Evolutionary conservation across 2,888 invertebrate genomes (phyloP), one percentile per base, ranked within the genome.

Genomic region (Scaptomyza polygonia): DNA sequence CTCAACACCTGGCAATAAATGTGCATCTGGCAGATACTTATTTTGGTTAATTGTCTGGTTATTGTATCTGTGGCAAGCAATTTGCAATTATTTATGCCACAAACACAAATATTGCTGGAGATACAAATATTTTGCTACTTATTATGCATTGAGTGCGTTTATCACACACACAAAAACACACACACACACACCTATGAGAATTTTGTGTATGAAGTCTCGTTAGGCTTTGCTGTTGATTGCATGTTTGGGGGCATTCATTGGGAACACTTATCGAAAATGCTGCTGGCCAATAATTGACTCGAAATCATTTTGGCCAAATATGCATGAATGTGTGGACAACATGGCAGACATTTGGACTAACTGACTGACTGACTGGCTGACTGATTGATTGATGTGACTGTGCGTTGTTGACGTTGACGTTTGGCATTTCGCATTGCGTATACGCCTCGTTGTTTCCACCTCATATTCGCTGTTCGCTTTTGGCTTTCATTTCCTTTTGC

Each of bases 251-350:
- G 25, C 30, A 25, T n/a, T 29, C 64, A 34, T 18, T 52, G 51
- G 43, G 56, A 44, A 32, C 83, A 83, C 77, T 86, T 83, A 83
- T 75, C 84, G 61, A 67, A 86, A 87, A 71, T 74, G 68, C 70
- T 67, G 72, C 73, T 66, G 57, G 54, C 72, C 64, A 59, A 61
- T 72, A 80, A 82, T 86, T 74, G 74, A 67, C 80, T 79, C 70
- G 67, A 66, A 69, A 88, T 88, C 74, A 86, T 74, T 61, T 72
- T 65, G 72, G 72, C 63, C 68, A 81, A 39, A 75, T 75, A 65
- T 63, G 72, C 61, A 61, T 47, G 54, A 53, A 52, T 55, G 49
- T 42, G 39, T 16, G 39, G 39, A 39, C 39, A 39, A 39, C 14
- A 39, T 57, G 39, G 66, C 49, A 61, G 39, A 16, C 29, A 12